Conservation (phyloP, 2,113 vertebrate species). For the Psilopsiagon aymara region DNA sequence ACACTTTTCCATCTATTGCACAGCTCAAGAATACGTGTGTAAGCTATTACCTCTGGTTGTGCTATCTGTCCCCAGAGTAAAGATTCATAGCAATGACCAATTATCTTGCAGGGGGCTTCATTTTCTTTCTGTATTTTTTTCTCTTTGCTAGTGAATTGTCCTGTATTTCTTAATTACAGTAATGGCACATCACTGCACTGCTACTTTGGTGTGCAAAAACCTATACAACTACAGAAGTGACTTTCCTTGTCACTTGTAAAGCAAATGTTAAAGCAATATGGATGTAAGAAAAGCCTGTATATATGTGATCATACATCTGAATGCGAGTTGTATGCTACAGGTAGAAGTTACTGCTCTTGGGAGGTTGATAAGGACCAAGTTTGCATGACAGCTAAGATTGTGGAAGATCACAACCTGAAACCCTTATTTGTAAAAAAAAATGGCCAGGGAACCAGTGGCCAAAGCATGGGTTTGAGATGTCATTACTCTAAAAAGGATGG, state of each 20-base stretch:
- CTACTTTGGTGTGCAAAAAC: constrained; percentile 1
- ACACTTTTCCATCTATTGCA: constrained; percentile 84
- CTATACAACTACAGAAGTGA: constrained; percentile 9
- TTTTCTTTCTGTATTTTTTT: not conserved
- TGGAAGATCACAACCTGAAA: not conserved
- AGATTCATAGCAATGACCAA: constrained; percentile 77
- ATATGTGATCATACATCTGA: not conserved
- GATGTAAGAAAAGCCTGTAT: not conserved
- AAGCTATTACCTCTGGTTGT: constrained; percentile 80
- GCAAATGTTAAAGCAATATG: not conserved
- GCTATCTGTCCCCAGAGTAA: constrained; percentile 76
- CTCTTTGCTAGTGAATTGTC: constrained; percentile 20
- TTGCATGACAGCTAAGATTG: not conserved
- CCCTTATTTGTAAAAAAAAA: not conserved
- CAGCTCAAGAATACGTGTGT: constrained; percentile 78
- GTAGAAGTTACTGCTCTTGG: not conserved
- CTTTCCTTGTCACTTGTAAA: not conserved
- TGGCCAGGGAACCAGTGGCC: not conserved
- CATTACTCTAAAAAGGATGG: not conserved
- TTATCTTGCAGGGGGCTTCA: constrained; percentile 69
- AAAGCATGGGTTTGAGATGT: not conserved
- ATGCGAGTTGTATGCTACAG: not conserved
- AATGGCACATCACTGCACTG: constrained; percentile 29
- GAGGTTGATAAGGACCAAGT: not conserved
- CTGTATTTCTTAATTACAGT: constrained; percentile 50